Conservation (phyloP, 1,140 invertebrate species). For the Lucilia cuprina region DNA sequence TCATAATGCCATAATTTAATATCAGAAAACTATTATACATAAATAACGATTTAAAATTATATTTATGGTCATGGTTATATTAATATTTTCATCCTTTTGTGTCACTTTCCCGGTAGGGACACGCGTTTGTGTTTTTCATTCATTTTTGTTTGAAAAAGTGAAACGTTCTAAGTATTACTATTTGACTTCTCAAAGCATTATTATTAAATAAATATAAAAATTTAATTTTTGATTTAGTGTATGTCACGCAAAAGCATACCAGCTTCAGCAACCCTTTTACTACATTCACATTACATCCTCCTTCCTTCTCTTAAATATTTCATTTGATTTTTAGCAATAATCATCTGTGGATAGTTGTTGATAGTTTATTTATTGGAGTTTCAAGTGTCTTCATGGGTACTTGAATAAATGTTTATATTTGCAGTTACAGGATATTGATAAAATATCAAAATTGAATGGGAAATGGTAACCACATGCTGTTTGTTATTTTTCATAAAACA, state of each 20-base stretch:
- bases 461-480: slow-evolving; percentile 2
- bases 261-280: slow-evolving; percentile 1
- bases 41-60: slow-evolving; percentile 12
- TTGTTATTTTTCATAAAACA: background rate
- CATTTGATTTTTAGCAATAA: too few species aligned
- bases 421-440: background rate
- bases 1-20: slow-evolving; percentile 9
- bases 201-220: slow-evolving; percentile 27
- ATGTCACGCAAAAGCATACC: too few species aligned
- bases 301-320: background rate
- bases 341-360: background rate
- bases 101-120: background rate
- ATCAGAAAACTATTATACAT: slow-evolving; percentile 12
- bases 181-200: background rate
- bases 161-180: background rate
- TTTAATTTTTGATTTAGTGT: slow-evolving; percentile 26
- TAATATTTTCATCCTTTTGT: too few species aligned
- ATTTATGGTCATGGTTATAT: slow-evolving; percentile 18
- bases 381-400: background rate
- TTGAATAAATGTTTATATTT: background rate
- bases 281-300: background rate
- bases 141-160: background rate
- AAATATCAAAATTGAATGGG: background rate
- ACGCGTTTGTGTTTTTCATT: background rate
- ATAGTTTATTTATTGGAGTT: background rate